phyloP scores from a whole-genome alignment of 2,797 vertebrate genomes.

The Harpagifer antarcticus region DNA sequence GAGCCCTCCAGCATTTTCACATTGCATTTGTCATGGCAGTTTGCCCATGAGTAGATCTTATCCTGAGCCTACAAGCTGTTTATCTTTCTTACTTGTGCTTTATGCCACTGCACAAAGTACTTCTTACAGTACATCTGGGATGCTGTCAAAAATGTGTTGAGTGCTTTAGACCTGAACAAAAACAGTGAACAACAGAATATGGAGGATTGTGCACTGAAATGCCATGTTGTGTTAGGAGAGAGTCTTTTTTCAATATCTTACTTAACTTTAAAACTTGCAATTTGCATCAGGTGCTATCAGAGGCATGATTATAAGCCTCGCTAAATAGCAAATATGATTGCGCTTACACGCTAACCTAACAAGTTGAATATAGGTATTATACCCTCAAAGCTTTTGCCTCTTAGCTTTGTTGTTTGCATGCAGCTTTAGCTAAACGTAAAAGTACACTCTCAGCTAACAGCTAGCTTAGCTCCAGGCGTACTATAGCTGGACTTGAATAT shows the following conservation, averaged over 20 bases:
- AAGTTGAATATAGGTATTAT: too few relatives aligned
- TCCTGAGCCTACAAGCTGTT: slow-evolving; percentile 28
- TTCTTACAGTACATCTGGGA: slow-evolving; percentile 16
- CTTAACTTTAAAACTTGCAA: neutral
- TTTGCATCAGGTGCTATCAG: too few relatives aligned
- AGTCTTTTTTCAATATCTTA: neutral
- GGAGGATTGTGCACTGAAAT: neutral
- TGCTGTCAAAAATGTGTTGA: neutral
- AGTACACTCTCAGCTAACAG: neutral
- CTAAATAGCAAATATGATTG: too few relatives aligned
- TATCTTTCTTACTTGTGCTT: slow-evolving; percentile 30
- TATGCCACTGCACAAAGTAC: slow-evolving; percentile 19
- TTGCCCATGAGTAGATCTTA: slow-evolving; percentile 31
- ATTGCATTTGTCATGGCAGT: slow-evolving; percentile 28
- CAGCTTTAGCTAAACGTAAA: too few relatives aligned
- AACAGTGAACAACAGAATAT: neutral
- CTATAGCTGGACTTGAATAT: neutral
- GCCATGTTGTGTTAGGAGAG: neutral
- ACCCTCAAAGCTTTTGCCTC: neutral
- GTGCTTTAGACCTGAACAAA: neutral
- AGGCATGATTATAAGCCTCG: too few relatives aligned
- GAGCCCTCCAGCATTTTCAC: slow-evolving; percentile 55
- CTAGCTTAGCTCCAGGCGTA: neutral
- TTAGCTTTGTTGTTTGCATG: neutral
- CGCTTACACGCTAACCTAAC: too few relatives aligned